phyloP scores from a whole-genome alignment of 2,888 invertebrate species.

The Harpalus rufipes region DNA sequence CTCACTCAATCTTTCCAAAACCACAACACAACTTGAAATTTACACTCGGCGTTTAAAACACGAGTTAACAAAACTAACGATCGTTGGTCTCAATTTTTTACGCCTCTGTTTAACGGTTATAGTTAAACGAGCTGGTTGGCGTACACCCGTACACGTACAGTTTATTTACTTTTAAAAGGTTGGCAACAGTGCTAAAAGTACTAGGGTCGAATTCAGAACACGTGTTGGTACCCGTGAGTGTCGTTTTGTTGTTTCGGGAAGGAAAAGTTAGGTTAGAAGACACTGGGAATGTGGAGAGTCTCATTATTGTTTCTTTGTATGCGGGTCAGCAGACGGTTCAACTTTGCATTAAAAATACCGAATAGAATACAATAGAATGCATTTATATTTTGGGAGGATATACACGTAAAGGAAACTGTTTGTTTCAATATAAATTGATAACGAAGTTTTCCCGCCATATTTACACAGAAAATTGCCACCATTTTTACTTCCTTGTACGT shows the following conservation, averaged over 20 bases:
- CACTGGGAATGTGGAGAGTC: conserved; percentile 3
- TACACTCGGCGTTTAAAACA: conserved; percentile 40
- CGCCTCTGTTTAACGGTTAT: conserved; percentile 41
- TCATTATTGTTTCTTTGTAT: conserved; percentile 54
- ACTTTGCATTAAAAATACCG: conserved; percentile 20
- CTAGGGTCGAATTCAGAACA: conserved; percentile 42
- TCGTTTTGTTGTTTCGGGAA: conserved; percentile 35
- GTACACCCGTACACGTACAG: conserved; percentile 37
- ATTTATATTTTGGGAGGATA: not conserved
- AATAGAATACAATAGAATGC: not conserved
- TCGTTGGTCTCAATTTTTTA: conserved; percentile 45
- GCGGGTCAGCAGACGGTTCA: conserved; percentile 2
- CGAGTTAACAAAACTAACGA: conserved; percentile 52
- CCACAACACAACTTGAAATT: conserved; percentile 38
- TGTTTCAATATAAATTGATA: not conserved
- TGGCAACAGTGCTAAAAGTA: conserved; percentile 37
- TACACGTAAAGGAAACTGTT: not conserved
- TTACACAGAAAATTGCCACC: not conserved
- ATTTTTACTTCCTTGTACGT: too few relatives aligned
- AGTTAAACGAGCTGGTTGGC: conserved; percentile 12
- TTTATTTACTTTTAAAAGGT: conserved; percentile 54
- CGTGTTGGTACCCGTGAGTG: conserved; percentile 53
- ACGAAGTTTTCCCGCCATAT: not conserved
- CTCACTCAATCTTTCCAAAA: conserved; percentile 35
- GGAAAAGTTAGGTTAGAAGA: conserved; percentile 35